These are phyloP conservation scores for Trypoxylus dichotomus DNA, from an alignment of 1,140 invertebrate genomes.

Conservation along the genomic window DNA sequence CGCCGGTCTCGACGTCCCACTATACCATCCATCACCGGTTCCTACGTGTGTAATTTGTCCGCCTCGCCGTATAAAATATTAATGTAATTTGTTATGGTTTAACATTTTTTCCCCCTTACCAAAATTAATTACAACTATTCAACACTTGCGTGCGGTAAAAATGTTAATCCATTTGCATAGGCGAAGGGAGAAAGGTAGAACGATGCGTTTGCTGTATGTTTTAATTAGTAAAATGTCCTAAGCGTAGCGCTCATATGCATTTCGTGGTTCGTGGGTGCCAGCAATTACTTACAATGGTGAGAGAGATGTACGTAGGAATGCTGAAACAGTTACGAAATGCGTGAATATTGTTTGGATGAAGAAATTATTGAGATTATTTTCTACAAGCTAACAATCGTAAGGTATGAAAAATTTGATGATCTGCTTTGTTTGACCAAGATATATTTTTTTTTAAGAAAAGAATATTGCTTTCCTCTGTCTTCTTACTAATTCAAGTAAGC, in stretches of 20 bases:
- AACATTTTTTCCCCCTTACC: not conserved
- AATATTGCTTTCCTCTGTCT: too few species aligned
- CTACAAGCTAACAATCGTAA: too few species aligned
- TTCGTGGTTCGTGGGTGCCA: not conserved
- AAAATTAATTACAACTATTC: conserved; percentile 25
- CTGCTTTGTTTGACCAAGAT: too few species aligned
- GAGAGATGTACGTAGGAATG: not conserved
- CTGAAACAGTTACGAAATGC: not conserved
- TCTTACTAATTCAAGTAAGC: too few species aligned
- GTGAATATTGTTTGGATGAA: not conserved
- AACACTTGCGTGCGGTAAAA: conserved; percentile 3
- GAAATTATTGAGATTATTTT: not conserved
- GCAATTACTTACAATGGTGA: not conserved
- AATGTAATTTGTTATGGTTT: conserved; percentile 20
- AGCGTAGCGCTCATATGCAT: not conserved
- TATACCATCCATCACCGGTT: conserved; percentile 8
- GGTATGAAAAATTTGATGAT: too few species aligned
- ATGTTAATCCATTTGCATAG: not conserved
- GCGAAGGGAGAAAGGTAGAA: too few species aligned
- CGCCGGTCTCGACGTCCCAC: not conserved
- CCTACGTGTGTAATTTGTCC: conserved; percentile 18
- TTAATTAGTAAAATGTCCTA: conserved; percentile 12
- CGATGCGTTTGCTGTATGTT: not conserved
- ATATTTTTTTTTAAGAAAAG: too few species aligned
- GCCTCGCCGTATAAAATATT: conserved; percentile 7